A percentile compares a stretch with the other conserved stretches of the same genome.
Conservation (phyloP, 53 echinoderm and acorn worm species). For the Astropecten irregularis region DNA sequence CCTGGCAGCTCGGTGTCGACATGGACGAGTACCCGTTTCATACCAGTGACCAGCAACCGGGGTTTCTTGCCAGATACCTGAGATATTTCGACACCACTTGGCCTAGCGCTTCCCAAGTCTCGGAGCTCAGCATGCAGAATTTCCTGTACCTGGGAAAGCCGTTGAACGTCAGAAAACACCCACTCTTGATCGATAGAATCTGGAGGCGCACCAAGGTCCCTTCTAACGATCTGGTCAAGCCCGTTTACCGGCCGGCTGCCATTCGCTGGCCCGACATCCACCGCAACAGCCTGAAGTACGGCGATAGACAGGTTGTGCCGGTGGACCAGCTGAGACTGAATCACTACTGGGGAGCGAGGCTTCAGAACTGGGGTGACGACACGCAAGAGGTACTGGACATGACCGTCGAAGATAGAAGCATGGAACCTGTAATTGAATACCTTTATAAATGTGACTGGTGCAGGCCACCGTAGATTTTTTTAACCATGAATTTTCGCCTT, state of each 20-base stretch:
- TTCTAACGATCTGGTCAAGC: not conserved
- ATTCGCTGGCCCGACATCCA: not conserved
- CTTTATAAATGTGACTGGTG: not conserved
- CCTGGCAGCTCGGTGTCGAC: not conserved
- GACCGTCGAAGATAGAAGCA: slow-evolving; percentile 9
- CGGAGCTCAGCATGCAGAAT: slow-evolving; percentile 18
- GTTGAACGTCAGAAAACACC: not conserved
- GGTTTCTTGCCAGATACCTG: slow-evolving; percentile 6
- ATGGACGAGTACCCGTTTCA: slow-evolving; percentile 17
- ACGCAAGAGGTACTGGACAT: not conserved
- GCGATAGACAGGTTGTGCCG: not conserved
- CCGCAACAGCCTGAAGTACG: not conserved
- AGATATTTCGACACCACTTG: not conserved
- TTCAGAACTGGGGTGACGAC: slow-evolving; percentile 20
- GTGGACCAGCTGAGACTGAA: not conserved
- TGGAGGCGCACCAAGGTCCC: not conserved
- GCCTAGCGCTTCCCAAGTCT: not conserved
- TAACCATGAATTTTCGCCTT: no score
- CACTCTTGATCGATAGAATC: slow-evolving; percentile 5
- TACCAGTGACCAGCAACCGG: not conserved
- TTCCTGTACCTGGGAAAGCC: slow-evolving; percentile 15
- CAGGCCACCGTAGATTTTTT: not conserved
- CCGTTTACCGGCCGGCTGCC: slow-evolving; percentile 6
- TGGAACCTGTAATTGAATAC: not conserved
- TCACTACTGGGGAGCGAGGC: slow-evolving; percentile 13